Evolutionary conservation across 2,888 invertebrate genomes (phyloP).

Genomic region (Gandaritis pyraliata): DNA sequence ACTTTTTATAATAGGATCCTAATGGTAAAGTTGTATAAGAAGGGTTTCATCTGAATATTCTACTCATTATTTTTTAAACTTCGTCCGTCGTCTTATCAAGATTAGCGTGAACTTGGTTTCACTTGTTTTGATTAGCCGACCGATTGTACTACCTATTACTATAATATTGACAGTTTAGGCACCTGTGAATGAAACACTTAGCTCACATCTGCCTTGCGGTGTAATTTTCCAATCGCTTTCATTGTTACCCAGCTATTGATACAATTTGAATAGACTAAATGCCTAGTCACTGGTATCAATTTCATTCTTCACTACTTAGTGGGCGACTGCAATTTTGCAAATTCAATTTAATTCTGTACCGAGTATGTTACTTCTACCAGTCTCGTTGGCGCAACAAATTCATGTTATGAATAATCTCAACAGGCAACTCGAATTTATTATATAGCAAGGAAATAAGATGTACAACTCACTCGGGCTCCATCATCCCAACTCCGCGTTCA

Average conservation of each 20-base stretch:
- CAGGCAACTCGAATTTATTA: constrained; percentile 10
- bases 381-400: constrained; percentile 3
- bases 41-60: too few species aligned
- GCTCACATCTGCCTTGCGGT: not conserved
- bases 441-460: constrained; percentile 25
- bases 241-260: constrained; percentile 23
- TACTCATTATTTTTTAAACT: too few species aligned
- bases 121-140: not conserved
- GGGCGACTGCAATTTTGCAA: too few species aligned
- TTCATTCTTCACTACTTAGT: not conserved
- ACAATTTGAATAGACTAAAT: constrained; percentile 23
- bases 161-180: not conserved
- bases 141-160: not conserved
- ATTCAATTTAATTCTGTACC: not conserved
- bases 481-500: constrained; percentile 10
- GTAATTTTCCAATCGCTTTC: constrained; percentile 11
- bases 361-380: not conserved
- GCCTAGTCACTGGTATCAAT: not conserved
- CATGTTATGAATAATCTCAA: not conserved
- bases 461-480: constrained; percentile 12
- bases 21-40: too few species aligned
- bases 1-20: too few species aligned
- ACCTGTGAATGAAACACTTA: not conserved
- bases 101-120: too few species aligned
- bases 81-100: too few species aligned